Conservation (phyloP, 2,797 vertebrate genomes). For the Tadarida brasiliensis region DNA sequence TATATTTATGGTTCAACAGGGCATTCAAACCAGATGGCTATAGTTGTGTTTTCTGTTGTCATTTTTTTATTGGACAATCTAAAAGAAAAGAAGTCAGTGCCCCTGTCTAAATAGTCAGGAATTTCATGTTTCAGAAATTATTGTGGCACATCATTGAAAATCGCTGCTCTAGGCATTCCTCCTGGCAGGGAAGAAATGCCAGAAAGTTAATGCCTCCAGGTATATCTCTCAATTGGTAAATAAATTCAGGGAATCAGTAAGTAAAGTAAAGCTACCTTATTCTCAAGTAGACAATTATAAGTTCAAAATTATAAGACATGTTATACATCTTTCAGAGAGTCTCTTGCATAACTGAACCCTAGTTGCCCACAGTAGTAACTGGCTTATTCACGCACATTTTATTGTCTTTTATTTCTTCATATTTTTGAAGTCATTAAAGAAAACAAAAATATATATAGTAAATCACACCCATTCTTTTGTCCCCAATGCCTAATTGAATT, state of each 20-base stretch:
- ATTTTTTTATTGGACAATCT: neutral
- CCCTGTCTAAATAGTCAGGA: neutral
- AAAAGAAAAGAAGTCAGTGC: neutral
- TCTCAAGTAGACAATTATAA: neutral
- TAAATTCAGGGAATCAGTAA: neutral
- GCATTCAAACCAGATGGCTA: neutral
- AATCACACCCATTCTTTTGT: neutral
- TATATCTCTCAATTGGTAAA: neutral
- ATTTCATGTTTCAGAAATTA: neutral
- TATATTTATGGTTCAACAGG: neutral
- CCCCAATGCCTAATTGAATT: neutral
- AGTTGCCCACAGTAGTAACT: neutral
- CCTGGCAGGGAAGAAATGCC: neutral
- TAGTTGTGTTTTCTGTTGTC: neutral
- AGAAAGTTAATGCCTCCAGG: neutral
- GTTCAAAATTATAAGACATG: neutral
- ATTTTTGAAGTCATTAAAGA: neutral
- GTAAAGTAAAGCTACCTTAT: neutral
- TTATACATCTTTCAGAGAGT: neutral
- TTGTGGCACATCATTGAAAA: neutral
- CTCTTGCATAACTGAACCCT: neutral
- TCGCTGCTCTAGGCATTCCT: neutral
- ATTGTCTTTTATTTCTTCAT: neutral
- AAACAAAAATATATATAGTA: neutral
- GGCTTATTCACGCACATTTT: neutral